Conservation (phyloP, 2,797 vertebrate species). For the Sparidentex hasta region DNA sequence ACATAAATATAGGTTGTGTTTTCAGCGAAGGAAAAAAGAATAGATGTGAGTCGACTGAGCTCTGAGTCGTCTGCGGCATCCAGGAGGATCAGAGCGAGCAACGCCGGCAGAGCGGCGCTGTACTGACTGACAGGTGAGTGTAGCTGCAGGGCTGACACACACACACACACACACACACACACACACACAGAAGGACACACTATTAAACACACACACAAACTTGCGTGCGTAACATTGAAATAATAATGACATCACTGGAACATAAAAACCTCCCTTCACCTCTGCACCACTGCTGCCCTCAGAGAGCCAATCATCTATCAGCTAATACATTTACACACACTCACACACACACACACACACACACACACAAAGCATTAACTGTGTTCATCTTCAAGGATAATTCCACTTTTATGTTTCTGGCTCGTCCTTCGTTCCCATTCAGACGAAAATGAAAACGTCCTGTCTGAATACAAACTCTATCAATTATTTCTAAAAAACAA, state of each 20-base stretch:
- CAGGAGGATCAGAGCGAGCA: conserved; percentile 12
- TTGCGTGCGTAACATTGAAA: background rate
- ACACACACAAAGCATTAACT: no score
- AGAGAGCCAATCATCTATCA: conserved; percentile 6
- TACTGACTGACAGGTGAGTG: conserved; percentile 37
- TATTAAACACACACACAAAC: conserved; percentile 1
- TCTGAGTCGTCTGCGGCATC: background rate
- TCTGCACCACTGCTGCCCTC: background rate
- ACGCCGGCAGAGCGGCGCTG: background rate
- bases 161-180: conserved; percentile 8
- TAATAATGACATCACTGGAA: conserved; percentile 1
- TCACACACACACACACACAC: background rate
- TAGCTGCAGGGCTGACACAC: conserved; percentile 22
- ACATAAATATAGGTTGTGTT: background rate
- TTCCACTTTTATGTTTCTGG: background rate
- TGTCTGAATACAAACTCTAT: no score
- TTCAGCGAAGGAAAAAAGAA: background rate
- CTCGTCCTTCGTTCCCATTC: no score
- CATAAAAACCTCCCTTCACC: background rate
- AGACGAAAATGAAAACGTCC: no score
- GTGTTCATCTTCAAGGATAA: background rate
- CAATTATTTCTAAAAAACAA: no score
- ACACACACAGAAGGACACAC: background rate
- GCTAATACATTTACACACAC: background rate
- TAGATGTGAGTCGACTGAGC: conserved; percentile 20